Evolutionary conservation across 2,888 invertebrate genomes (phyloP), one percentile per base, ranked within the genome.

Genomic region (Ennomos erosarius): DNA sequence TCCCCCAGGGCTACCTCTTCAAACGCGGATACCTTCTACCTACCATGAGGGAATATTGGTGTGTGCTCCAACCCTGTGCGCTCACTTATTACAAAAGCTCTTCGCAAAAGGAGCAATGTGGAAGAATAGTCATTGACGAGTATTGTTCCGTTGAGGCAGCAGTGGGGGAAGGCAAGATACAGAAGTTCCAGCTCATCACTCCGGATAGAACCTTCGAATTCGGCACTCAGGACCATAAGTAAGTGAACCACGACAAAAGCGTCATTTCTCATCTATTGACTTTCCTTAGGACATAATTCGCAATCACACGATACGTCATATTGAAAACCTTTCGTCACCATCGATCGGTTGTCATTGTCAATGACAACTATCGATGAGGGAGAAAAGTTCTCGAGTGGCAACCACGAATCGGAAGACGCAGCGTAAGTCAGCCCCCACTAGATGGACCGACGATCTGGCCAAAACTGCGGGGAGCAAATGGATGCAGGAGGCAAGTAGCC

Each of bases 21-120:
- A 96, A 96, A 78, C 94, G 95, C 55, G 96, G 96, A 0, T 96
- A 95, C 78, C 93, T 96, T 10, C 90, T 97, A 35, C 96, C 96
- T 0, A 95, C 95, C 0, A 94, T 96, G 93, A 93, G 95, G 11
- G 96, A 96, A 69, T 95, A 96, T 79, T 97, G 96, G 96, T 96
- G 97, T 76, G 96, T 97, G 0, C 88, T 97, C 0, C 94, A 95
- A 58, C 96, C 97, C 0, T 95, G 94, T 35, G 94, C 95, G 49
- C 90, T 97, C 43, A 93, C 94, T 0, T 97, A 96, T 82, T 97
- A 95, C 84, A 96, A 96, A 81, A 94, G 94, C 69, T 94, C 95
- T 0, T 94, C 95, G 0, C 91, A 91, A 61, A 95, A 94, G 73
- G 95, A 96, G 13, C 92, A 94, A 46, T 95, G 95, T 59, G 96